Percentiles rank a stretch among this genome's conserved stretches.
Conservation (phyloP, 2,113 vertebrate species). For the Corythaeola cristata region DNA sequence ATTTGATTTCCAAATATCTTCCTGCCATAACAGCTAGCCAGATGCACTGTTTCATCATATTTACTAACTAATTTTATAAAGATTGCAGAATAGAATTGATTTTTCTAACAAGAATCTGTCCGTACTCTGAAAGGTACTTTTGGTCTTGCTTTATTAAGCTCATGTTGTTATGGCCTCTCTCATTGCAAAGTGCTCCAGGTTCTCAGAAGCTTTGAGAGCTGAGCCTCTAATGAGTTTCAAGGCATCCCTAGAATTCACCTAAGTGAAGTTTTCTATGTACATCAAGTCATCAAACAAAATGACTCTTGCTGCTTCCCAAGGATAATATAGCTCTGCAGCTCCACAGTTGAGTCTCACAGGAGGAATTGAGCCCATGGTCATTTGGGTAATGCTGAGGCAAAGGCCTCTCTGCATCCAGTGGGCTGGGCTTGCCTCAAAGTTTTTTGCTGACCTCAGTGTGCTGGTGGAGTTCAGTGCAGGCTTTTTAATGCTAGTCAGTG, state of each 20-base stretch:
- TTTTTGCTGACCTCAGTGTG: not conserved
- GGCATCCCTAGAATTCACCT: not conserved
- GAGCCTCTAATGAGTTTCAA: not conserved
- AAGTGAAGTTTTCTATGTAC: not conserved
- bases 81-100: not conserved
- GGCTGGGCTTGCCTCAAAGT: not conserved
- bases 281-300: not conserved
- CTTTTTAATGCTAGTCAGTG: not conserved
- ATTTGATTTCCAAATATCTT: not conserved
- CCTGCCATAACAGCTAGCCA: not conserved
- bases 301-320: not conserved
- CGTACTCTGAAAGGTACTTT: not conserved
- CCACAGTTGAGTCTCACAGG: not conserved
- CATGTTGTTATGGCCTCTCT: not conserved
- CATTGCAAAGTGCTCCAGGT: not conserved
- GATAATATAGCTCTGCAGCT: not conserved
- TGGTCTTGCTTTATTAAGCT: not conserved
- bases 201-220: not conserved
- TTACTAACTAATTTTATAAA: not conserved
- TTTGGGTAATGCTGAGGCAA: not conserved
- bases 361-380: accelerated
- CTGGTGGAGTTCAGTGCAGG: not conserved
- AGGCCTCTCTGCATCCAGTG: not conserved
- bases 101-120: not conserved
- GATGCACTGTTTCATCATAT: not conserved